phyloP scores from a whole-genome alignment of 2,113 vertebrate genomes.

The Gavia stellata region DNA sequence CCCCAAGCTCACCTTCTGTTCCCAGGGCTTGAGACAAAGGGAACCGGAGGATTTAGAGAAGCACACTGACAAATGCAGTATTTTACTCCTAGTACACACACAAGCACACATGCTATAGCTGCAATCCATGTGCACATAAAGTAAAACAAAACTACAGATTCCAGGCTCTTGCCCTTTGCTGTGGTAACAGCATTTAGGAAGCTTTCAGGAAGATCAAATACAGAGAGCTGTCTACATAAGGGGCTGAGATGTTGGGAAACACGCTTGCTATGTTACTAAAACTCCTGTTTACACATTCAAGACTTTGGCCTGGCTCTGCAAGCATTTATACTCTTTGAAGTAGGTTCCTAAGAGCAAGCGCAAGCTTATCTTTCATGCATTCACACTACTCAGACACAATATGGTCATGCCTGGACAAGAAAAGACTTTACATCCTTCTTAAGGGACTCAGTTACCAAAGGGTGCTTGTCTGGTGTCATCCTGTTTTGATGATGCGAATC shows the following conservation, averaged over 20 bases:
- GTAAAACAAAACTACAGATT: neutral
- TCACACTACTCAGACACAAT: neutral
- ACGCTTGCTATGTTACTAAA: neutral
- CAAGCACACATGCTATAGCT: neutral
- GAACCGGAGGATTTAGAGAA: neutral
- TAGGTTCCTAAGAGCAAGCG: neutral
- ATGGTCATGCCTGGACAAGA: neutral
- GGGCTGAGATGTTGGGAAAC: neutral
- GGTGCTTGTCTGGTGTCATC: neutral
- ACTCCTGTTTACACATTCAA: neutral
- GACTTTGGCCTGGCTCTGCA: neutral
- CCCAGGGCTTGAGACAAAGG: neutral
- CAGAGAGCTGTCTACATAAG: neutral
- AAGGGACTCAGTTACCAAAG: neutral
- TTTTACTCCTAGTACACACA: neutral
- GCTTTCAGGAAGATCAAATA: neutral
- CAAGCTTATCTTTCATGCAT: neutral
- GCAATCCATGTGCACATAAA: rapidly evolving
- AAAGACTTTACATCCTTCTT: neutral
- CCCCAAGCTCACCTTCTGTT: neutral
- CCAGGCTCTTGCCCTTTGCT: neutral
- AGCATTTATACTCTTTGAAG: neutral
- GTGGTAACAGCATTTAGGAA: neutral
- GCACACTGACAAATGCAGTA: neutral
- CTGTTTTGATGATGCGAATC: neutral